phyloP scores from a whole-genome alignment of 2,888 invertebrate genomes.

The Troilus luridus region DNA sequence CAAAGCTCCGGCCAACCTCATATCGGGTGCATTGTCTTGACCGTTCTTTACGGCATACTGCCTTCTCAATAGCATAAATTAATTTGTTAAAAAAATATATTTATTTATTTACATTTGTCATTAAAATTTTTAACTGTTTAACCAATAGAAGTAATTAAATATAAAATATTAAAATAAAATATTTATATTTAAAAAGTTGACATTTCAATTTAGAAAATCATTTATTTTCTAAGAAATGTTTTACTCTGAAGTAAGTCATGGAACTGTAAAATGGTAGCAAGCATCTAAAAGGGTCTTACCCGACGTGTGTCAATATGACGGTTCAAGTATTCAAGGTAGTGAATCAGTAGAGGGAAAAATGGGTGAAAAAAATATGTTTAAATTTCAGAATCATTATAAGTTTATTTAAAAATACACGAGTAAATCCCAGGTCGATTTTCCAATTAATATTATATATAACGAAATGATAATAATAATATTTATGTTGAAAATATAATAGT shows the following conservation, averaged over 20 bases:
- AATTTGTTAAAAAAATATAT: no score
- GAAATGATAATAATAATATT: no score
- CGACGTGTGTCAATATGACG: background rate
- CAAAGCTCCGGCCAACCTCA: no score
- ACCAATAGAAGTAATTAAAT: no score
- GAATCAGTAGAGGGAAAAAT: background rate
- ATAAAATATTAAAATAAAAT: background rate
- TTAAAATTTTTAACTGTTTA: no score
- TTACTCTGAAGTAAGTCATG: background rate
- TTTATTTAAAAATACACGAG: background rate
- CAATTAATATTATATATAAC: no score
- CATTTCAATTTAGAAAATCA: background rate
- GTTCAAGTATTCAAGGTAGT: background rate
- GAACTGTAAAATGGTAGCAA: background rate
- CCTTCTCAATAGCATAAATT: no score
- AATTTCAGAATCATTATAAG: background rate
- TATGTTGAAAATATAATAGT: no score
- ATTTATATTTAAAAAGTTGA: background rate
- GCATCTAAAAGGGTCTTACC: background rate
- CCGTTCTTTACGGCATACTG: no score
- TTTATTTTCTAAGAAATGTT: background rate
- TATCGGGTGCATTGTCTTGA: no score
- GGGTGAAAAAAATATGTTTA: background rate
- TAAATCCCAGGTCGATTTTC: no score
- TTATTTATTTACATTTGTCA: no score